Evolutionary conservation across 1,140 invertebrate genomes (phyloP).

Genomic region (Cotesia typhae): DNA sequence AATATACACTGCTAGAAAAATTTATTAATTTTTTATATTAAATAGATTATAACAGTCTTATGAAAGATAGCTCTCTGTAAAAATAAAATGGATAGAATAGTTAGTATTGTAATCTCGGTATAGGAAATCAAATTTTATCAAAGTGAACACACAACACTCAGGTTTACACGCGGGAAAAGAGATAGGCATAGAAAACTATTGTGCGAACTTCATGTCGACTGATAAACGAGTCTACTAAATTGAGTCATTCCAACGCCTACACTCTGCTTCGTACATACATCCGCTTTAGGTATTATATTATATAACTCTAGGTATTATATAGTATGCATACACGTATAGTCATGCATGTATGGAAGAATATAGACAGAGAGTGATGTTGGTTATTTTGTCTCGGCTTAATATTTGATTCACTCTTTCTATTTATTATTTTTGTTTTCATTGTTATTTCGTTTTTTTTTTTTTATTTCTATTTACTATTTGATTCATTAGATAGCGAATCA

Average conservation of each 20-base stretch:
- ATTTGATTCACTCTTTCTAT: constrained; percentile 32
- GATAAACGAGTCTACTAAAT: constrained; percentile 53
- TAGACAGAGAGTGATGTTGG: constrained; percentile 21
- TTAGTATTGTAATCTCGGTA: background rate
- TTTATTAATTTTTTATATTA: background rate
- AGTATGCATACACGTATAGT: constrained; percentile 36
- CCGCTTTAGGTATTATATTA: background rate
- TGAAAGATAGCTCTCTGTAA: background rate
- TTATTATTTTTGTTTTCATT: constrained; percentile 32
- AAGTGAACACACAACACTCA: background rate
- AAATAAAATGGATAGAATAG: background rate
- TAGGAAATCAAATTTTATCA: constrained; percentile 7
- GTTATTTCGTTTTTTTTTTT: constrained; percentile 36
- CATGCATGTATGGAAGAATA: constrained; percentile 24
- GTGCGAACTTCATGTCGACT: constrained; percentile 47
- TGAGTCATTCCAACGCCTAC: constrained; percentile 46
- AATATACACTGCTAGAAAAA: no score
- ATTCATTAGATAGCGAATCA: constrained; percentile 30
- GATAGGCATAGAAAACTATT: constrained; percentile 1
- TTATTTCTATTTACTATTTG: no score
- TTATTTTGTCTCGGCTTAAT: constrained; percentile 43
- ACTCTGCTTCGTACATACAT: constrained; percentile 33
- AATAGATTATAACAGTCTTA: background rate
- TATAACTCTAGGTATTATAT: no score
- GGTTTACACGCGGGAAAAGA: background rate